Base-by-base conservation (phyloP, 2,113 vertebrate species). In the Passer montanus region DNA sequence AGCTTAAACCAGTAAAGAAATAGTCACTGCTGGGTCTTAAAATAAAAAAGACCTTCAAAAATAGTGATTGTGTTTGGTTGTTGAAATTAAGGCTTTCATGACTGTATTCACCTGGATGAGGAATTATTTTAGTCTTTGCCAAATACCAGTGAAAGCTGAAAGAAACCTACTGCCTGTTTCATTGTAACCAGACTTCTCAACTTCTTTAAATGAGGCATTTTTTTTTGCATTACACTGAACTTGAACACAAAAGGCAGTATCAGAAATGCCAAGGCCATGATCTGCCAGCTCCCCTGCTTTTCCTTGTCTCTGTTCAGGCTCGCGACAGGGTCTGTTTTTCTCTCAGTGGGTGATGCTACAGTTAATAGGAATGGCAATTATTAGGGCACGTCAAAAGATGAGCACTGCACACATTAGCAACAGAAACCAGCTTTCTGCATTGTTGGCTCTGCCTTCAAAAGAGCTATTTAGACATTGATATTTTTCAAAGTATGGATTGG, bases 341-440 rank as follows among this genome's bases (percentile, higher is more conserved):
- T 89, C 91, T 87, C 69, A 49, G 84, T 44, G 22, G 39, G 64
- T 62, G 78, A 83, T 6, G 15, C 58, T 93, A 28, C 78, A 82
- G 53, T 89, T 95, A 89, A 91, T 89, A 82, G 15, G 31, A 94
- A 93, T 69, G 66, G 35, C 52, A 95, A 93, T 87, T 95, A 93
- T 63, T 55, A 92, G 44, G 70, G 74, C 70, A 79, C 6, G 22
- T 87, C 81, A 91, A 79, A 91, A 87, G 62, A 95, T 69, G 74
- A 84, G 74, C 74, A 62, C 49, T 49, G 43, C 30, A 78, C 81
- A 87, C 37, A 82, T 73, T 35, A 94, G 91, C 74, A 84, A 62
- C 76, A 82, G 81, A 82, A 94, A 76, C 17, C 27, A 47, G 74
- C 49, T 79, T 93, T 68, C 84, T 79, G 74, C 37, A 33, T 68